Evolutionary conservation across 2,888 invertebrate genomes (phyloP).

Genomic region (Polyommatus iphigenia): DNA sequence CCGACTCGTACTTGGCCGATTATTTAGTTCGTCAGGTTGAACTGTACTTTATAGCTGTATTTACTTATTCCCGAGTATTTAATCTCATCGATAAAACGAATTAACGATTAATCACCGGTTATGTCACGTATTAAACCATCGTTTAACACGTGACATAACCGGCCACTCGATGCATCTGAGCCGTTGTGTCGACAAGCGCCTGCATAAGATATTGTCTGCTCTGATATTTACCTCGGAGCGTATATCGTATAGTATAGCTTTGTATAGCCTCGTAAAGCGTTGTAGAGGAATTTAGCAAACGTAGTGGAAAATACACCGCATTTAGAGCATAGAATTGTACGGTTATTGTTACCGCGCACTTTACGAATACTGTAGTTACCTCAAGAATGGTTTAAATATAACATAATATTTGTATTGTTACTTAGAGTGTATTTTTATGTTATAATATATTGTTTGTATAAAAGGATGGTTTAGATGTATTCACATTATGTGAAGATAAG

Average conservation of each 20-base stretch:
- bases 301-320: constrained; percentile 14
- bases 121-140: neutral
- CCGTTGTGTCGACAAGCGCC: constrained; percentile 22
- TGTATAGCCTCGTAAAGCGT: neutral
- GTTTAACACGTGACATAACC: neutral
- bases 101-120: too few relatives aligned
- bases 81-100: too few relatives aligned
- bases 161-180: constrained; percentile 5
- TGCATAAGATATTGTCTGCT: constrained; percentile 16
- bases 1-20: too few relatives aligned
- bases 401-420: neutral
- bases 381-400: neutral
- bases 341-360: neutral
- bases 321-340: constrained; percentile 3
- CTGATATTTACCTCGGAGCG: constrained; percentile 20
- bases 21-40: too few relatives aligned
- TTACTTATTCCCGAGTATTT: too few relatives aligned
- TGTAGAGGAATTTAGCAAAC: constrained; percentile 10
- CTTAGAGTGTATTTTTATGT: neutral
- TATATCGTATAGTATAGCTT: constrained; percentile 2
- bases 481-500: too few relatives aligned
- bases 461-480: too few relatives aligned
- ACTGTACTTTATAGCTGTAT: too few relatives aligned
- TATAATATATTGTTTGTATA: too few relatives aligned
- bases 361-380: neutral